Base-by-base conservation (phyloP, 2,113 vertebrate species). In the Caranx melampygus region DNA sequence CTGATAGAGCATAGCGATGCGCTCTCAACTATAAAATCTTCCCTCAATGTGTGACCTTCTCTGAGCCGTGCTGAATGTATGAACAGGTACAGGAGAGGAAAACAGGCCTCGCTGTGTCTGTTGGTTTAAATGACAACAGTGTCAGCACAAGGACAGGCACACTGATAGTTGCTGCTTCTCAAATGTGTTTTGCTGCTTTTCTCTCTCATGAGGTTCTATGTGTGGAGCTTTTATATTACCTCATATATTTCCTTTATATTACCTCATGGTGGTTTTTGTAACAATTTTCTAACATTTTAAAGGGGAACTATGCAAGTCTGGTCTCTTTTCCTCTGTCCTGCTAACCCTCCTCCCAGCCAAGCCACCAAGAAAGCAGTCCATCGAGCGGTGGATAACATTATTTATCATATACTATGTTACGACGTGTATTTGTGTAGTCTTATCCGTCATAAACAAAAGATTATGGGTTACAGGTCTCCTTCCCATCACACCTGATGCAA, bases 11-110 rank as follows among this genome's bases (percentile, higher is more conserved):
- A 45, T 6, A 8, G 57, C 3, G 18, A 66, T 11, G 59, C 58
- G 59, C 58, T 72, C 3, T 55, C 31, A 31, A 44, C 45, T 62
- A 21, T 63, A 59, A 66, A 67, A 74, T 31, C 44, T 71, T 34
- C 26, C 35, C 35, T 60, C n/a, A 59, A 59, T 54, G 16, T 13
- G 3, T 1, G 9, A 52, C 45, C 12, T 37, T 65, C 37, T 55
- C 16, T 20, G 8, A 69, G 57, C 8, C 67, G 42, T 1, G 26
- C 37, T 20, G 8, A 64, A 52, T 18, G 45, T 33, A 0, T 20
- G 12, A 70, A 82, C n/a, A 31, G 11, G 65, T 21, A 47, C n/a
- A 58, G 52, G 14, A 51, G 63, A 69, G n/a, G 1, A 7, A 59
- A 18, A 26, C 44, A 44, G 3, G 2, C 5, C 20, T 20, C 3